Base-by-base conservation (phyloP, 1,140 invertebrate species). In the Drosophila pectinifera region DNA sequence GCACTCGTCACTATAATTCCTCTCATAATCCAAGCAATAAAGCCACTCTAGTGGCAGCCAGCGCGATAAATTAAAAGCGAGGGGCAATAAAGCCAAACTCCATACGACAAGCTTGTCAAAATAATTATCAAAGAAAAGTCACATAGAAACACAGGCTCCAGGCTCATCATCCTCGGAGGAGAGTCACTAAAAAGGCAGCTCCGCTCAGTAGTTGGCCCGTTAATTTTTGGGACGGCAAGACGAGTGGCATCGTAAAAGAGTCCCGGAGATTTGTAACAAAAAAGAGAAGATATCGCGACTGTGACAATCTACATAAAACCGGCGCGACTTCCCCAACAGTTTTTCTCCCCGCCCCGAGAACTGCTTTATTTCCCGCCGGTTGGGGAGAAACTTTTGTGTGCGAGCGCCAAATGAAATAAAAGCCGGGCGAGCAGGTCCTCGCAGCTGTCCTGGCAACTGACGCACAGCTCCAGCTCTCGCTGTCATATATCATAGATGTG, bases 401-500 rank as follows among this genome's bases (percentile, higher is more conserved):
- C 28, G 20, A 20, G 61, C 20, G 36, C 24, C 43, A 61, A 61
- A 43, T 41, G n/a, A 41, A 16, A 73, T 36, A 67, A 59, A 68
- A 61, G 49, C 57, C 45, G 36, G 46, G 36, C 41, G 58, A 73
- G 18, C 48, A 62, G 36, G 62, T 70, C 48, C 46, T 34, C 48
- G 16, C 68, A 46, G 70, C 78, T 84, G 76, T 70, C 76, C 39
- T 84, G 75, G 64, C 75, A 64, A 83, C 80, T 75, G 75, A 79
- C 59, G 75, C 79, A 61, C 73, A 53, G 51, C 41, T 36, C 28
- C 28, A 31, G 28, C 10, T 31, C 31, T 53, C 49, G 41, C 75
- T 63, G 80, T 84, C 80, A 80, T 83, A 83, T 84, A 84, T 83
- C 80, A 84, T 79, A 83, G 80, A 75, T 70, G 57, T 73, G 39